Percentiles rank a stretch among this genome's conserved stretches.
Conservation (phyloP, 2,113 vertebrate species). For the Podocnemis expansa region DNA sequence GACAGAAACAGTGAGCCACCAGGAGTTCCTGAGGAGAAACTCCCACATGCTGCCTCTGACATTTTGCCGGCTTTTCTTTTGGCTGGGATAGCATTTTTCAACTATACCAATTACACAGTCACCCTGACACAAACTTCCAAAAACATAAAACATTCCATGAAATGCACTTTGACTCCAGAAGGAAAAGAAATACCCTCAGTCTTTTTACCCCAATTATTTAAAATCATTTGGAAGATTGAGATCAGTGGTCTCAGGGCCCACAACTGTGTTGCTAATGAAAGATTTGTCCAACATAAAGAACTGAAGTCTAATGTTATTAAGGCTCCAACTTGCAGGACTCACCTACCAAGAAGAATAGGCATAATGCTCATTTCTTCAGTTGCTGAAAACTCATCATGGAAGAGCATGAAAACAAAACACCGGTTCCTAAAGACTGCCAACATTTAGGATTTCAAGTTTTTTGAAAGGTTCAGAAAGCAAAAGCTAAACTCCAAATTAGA, state of each 20-base stretch:
- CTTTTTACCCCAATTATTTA: neutral
- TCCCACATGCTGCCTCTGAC: neutral
- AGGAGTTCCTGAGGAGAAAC: constrained; percentile 34
- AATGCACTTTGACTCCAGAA: neutral
- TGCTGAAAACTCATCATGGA: neutral
- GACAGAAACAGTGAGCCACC: constrained; percentile 34
- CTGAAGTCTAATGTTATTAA: neutral
- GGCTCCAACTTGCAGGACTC: neutral
- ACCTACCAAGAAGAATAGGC: neutral
- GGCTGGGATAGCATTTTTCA: neutral
- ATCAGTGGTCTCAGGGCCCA: neutral
- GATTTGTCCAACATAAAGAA: neutral
- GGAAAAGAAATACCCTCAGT: neutral
- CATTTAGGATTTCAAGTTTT: neutral
- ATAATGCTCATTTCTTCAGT: neutral
- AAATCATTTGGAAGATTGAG: neutral
- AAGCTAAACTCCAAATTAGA: neutral
- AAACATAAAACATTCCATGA: neutral
- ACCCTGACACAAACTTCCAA: neutral
- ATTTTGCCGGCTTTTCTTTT: neutral
- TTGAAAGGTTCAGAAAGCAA: neutral
- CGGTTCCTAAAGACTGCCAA: neutral
- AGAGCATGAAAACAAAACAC: neutral
- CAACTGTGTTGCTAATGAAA: neutral
- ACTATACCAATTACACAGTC: neutral